Evolutionary conservation across 2,113 vertebrate species (phyloP).

Genomic region (Neodon shergylaensis): DNA sequence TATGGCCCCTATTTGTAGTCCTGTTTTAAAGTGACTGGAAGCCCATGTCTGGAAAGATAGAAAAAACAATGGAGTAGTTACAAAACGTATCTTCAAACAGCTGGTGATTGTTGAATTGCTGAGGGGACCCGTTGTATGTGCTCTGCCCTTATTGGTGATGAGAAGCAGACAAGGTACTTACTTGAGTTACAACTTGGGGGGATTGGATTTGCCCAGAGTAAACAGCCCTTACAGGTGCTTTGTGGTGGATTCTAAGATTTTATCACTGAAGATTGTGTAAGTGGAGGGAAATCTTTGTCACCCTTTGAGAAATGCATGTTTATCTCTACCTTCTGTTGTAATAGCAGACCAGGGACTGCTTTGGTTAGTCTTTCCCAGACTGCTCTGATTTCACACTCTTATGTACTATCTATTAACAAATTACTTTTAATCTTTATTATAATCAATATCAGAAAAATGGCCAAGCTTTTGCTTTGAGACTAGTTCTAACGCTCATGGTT

Average conservation of each 20-base stretch:
- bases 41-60: neutral
- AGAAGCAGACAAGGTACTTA: conserved; percentile 10
- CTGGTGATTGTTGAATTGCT: neutral
- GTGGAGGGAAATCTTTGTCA: neutral
- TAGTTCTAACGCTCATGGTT: neutral
- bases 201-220: neutral
- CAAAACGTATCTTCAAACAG: neutral
- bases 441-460: conserved; percentile 11
- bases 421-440: neutral
- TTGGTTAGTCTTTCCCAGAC: neutral
- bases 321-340: neutral
- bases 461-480: neutral
- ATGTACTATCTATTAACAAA: neutral
- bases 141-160: neutral
- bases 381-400: neutral
- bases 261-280: neutral
- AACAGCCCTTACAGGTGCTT: neutral
- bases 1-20: neutral
- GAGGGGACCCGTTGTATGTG: neutral
- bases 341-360: neutral
- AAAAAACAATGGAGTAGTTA: neutral
- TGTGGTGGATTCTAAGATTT: neutral
- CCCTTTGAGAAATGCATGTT: neutral
- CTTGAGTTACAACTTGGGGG: neutral
- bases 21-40: neutral